Base-by-base conservation (phyloP, 2,797 vertebrate species). In the Octomys mimax region DNA sequence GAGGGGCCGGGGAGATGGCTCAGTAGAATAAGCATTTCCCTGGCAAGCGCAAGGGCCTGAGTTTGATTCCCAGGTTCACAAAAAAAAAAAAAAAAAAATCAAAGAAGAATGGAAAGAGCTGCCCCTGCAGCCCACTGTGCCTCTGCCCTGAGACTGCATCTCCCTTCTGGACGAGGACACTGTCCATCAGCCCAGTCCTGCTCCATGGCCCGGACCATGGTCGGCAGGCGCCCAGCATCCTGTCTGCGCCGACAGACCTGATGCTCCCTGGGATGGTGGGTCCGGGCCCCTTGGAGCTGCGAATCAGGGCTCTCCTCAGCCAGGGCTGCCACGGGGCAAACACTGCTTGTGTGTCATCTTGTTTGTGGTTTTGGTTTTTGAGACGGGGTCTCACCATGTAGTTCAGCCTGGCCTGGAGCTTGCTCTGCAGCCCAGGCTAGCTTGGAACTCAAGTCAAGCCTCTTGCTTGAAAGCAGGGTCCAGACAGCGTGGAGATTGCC, bases 401-500 rank as follows among this genome's bases (percentile, higher is more conserved):
- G n/a, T 8, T 19, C n/a, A 71, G 36, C 19, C n/a, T 71, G 70
- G 19, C 8, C 70, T 39, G 22, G n/a, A 71, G 39, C 70, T 39
- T 19, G 1, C 18, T 10, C 9, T 26, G 26, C 26, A 62, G 61
- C 61, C 61, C 62, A 31, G 28, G 11, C 62, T 66, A 28, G 62
- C 28, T 28, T 2, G 1, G 62, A 66, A 66, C 62, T 66, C 28
- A 4, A 3, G 28, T 3, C 11, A 1, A 9, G 5, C 70, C 19
- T 70, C 66, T 31, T 68, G 66, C 66, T 31, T 68, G 89, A 49
- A 46, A 42, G 70, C 22, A 42, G 68, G 1, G 75, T 66, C 83
- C 91, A 96, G 90, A 90, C 78, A 89, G 83, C 42, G 28, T 19
- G 92, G 93, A 87, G 85, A 87, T 88, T 64, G 68, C 82, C 46